Conservation (phyloP, 2,888 invertebrate genomes). For the Steinernema scapterisci region DNA sequence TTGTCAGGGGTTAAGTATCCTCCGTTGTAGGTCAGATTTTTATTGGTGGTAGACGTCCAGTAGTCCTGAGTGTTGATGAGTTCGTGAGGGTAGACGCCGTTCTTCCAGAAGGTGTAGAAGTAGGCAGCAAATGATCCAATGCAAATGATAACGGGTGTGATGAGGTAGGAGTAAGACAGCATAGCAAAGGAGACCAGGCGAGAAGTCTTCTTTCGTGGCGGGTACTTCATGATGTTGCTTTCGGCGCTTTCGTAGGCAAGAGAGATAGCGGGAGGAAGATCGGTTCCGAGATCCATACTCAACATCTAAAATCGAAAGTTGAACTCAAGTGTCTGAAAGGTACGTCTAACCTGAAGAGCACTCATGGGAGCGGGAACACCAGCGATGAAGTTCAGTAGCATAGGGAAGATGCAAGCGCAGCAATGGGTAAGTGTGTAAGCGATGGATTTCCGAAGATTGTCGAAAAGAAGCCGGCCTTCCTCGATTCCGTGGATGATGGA, state of each 20-base stretch:
- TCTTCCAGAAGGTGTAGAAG: conserved; percentile 37
- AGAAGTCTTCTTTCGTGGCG: conserved; percentile 34
- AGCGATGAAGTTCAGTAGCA: conserved; percentile 40
- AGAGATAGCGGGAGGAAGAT: conserved; percentile 29
- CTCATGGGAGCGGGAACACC: conserved; percentile 43
- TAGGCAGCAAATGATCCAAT: conserved; percentile 47
- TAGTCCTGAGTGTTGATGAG: conserved; percentile 33
- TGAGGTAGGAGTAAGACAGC: conserved; percentile 41
- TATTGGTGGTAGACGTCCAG: conserved; percentile 34
- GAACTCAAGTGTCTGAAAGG: not conserved
- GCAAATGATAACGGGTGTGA: conserved; percentile 25
- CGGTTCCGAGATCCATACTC: conserved; percentile 25
- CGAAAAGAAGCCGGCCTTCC: conserved; percentile 45
- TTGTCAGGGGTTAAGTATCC: conserved; percentile 2
- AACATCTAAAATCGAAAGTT: not conserved
- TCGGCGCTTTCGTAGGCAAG: conserved; percentile 35
- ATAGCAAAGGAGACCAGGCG: conserved; percentile 40
- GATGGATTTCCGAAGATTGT: conserved; percentile 41
- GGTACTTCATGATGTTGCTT: conserved; percentile 39
- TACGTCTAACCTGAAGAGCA: conserved; percentile 38
- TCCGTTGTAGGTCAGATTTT: conserved; percentile 31
- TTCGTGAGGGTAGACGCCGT: conserved; percentile 35
- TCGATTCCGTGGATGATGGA: conserved; percentile 52
- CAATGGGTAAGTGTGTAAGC: conserved; percentile 42
- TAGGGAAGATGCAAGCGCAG: conserved; percentile 41